Base-by-base conservation (phyloP, 2,797 vertebrate genomes). In the Glyptemys insculpta region DNA sequence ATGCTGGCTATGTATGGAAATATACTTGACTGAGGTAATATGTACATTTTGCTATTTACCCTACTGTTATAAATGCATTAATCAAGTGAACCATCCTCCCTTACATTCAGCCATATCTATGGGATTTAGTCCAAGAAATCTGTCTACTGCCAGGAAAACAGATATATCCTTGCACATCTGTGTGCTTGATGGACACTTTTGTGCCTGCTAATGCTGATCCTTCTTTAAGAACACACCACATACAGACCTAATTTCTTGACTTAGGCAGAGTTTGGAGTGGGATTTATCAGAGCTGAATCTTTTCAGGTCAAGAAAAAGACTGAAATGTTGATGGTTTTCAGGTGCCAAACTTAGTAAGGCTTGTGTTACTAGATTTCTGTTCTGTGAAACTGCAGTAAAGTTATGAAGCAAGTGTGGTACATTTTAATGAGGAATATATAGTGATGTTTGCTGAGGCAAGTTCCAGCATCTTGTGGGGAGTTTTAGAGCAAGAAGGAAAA, bases 401-500 rank as follows among this genome's bases (percentile, higher is more conserved):
- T 62, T 62, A 62, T 16, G 31, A 6, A 34, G 59, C 59, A 62
- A 62, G 6, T 31, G 29, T 62, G 12, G 29, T 6, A 62, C 59
- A 62, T 34, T 62, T 62, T 62, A 62, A 62, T 7, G 6, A 62
- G 59, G 59, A 29, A 16, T 62, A 34, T 34, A 62, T 62, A 18
- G 31, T 31, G 57, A 25, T 31, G 11, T 62, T 62, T 34, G 59
- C 59, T 62, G 31, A 62, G 31, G 31, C 9, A 62, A 62, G 14
- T 92, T 88, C 83, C 59, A 82, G 86, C n/a, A 49, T 21, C 25
- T 83, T 8, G 68, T 6, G 1, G 29, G 84, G 88, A 19, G 19
- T 37, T 97, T 91, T 65, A 91, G 29, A 90, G 88, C 81, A 90
- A 80, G 31, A 86, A 81, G 37, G 2, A 23, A 65, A 93, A 89